Evolutionary conservation across 2,797 vertebrate species (phyloP), one percentile per base, ranked within the genome.

Genomic region (Euphonia xanthogaster): DNA sequence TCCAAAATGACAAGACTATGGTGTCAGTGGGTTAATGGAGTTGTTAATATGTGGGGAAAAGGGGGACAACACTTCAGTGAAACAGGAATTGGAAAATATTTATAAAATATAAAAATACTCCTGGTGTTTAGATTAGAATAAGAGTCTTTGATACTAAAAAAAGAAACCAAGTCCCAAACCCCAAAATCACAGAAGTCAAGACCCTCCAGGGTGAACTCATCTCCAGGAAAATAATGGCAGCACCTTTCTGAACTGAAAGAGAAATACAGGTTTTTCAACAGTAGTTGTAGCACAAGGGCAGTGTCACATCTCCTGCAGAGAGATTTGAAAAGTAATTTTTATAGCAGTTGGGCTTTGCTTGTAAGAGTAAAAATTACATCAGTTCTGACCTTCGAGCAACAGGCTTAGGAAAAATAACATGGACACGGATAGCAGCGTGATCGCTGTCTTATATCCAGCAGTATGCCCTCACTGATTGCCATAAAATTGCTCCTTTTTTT

Each of bases 331-430:
- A 91, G 58, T 60, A 31, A n/a, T 93, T 94, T 94, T 91, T 94
- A 57, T 51, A 94, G 70, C 73, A 94, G 62, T 66, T 89, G 89
- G 51, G 24, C 62, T 88, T 91, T 86, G 51, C 68, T 71, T 95
- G 65, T 94, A 86, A 75, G 44, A 63, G 31, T 86, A 72, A 72
- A 68, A 91, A 91, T 96, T 94, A 84, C 91, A 96, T 88, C 70
- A 66, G 37, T 93, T 93, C 68, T 94, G 91, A 95, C 84, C 89
- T 97, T 96, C 88, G 70, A 72, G 76, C 87, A 96, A 81, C 33
- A 80, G 75, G 47, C 85, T 93, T 91, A 84, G 47, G 39, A 51
- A 91, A 78, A 93, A 88, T 40, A 89, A 80, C 37, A 18, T 20
- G 48, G 58, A 58, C 24, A 48, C 4, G 27, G 86, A 83, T 75